Conservation (phyloP, 2,797 vertebrate species). For the Spheniscus humboldti region DNA sequence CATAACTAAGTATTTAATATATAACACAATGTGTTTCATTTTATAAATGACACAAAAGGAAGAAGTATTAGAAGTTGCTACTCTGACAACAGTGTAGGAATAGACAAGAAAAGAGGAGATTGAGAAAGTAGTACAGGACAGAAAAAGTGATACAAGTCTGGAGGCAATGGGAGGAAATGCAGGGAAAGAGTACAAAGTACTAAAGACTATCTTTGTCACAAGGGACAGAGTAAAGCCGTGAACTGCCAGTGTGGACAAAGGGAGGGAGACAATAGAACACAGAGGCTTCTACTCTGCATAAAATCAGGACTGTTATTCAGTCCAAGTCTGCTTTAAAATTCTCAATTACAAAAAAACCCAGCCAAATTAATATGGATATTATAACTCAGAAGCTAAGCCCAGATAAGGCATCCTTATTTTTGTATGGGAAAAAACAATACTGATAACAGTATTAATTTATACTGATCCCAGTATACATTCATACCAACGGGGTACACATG, state of each 20-base stretch:
- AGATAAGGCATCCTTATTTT: not conserved
- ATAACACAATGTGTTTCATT: fast-evolving
- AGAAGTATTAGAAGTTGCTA: not conserved
- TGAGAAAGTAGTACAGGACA: not conserved
- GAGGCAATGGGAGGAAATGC: not conserved
- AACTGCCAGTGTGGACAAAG: not conserved
- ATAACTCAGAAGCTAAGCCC: not conserved
- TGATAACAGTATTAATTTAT: not conserved
- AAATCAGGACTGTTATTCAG: not conserved
- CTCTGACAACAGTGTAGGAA: not conserved
- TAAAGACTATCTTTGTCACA: not conserved
- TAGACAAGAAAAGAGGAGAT: not conserved
- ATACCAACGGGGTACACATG: not conserved
- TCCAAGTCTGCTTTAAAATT: not conserved
- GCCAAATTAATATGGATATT: not conserved
- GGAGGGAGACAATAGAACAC: not conserved
- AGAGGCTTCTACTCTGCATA: not conserved
- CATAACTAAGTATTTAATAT: not conserved
- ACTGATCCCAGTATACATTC: not conserved
- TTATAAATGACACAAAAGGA: not conserved
- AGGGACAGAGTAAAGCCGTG: not conserved
- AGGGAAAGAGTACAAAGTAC: not conserved
- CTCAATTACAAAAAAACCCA: not conserved
- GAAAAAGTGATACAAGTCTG: not conserved
- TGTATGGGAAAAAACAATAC: not conserved